These are phyloP conservation scores for Plutella xylostella DNA, from an alignment of 2,888 invertebrate genomes.

Conservation along the genomic window DNA sequence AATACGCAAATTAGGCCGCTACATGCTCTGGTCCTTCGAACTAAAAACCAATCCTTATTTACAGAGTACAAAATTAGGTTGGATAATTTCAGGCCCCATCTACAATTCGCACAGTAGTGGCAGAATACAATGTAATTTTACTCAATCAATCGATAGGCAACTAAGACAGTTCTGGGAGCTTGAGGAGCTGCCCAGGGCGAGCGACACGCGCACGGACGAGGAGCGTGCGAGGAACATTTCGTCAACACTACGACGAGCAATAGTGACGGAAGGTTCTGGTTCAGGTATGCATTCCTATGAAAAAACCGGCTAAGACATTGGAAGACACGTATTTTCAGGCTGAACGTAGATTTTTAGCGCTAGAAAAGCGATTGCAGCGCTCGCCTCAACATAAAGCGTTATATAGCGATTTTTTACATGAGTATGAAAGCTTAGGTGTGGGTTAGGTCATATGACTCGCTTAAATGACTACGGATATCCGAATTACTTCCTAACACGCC, in stretches of 20 bases:
- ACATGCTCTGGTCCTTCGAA: no score
- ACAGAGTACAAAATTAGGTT: neutral
- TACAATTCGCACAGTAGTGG: neutral
- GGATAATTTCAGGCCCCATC: constrained; percentile 11
- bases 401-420: constrained; percentile 10
- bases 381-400: constrained; percentile 6
- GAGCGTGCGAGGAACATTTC: constrained; percentile 8
- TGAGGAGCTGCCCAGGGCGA: constrained; percentile 8
- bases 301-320: neutral
- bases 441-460: constrained; percentile 14
- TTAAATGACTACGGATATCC: constrained; percentile 2
- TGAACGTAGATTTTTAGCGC: constrained; percentile 8
- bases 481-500: constrained; percentile 8
- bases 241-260: neutral
- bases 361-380: constrained; percentile 8
- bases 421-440: constrained; percentile 9
- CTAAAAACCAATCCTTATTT: neutral
- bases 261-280: neutral
- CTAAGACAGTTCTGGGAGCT: constrained; percentile 8
- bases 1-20: no score
- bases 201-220: constrained; percentile 1
- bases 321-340: constrained; percentile 5
- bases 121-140: constrained; percentile 4
- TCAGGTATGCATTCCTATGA: neutral
- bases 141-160: neutral